Evolutionary conservation across 2,113 vertebrate genomes (phyloP).

Genomic region (Microcebus murinus): DNA sequence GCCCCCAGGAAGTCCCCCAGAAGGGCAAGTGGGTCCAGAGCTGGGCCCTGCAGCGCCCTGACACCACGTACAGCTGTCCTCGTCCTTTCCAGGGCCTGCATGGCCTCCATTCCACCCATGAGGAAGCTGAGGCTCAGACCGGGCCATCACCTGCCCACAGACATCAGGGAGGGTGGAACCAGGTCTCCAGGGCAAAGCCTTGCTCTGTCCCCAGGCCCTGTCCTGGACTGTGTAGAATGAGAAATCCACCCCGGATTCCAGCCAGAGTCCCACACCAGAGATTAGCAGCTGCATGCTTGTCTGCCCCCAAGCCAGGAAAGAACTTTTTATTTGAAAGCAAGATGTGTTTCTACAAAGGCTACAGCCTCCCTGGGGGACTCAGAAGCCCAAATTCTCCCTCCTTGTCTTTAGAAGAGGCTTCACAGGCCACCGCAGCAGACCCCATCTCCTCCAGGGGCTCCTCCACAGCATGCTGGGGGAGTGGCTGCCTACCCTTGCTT

Average conservation of each 20-base stretch:
- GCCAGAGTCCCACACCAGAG: neutral
- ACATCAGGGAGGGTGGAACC: neutral
- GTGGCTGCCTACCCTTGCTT: neutral
- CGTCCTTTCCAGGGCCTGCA: accelerated
- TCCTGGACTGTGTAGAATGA: neutral
- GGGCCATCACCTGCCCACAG: neutral
- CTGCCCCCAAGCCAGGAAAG: neutral
- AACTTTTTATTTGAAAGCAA: neutral
- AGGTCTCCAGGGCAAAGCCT: neutral
- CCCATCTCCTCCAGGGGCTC: neutral
- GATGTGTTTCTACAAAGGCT: neutral
- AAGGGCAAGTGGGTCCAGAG: neutral
- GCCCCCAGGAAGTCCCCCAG: neutral
- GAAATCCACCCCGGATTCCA: neutral
- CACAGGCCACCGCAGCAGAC: neutral
- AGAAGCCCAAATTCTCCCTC: neutral
- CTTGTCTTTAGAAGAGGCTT: neutral
- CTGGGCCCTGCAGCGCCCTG: neutral
- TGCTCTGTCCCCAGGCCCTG: neutral
- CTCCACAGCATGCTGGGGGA: too few relatives aligned
- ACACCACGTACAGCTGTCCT: neutral
- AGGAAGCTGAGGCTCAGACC: neutral
- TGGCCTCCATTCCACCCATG: neutral
- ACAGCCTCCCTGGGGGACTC: neutral
- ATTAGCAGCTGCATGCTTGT: neutral